Evolutionary conservation across 1,140 invertebrate species (phyloP).

Genomic region (Formica exsecta): DNA sequence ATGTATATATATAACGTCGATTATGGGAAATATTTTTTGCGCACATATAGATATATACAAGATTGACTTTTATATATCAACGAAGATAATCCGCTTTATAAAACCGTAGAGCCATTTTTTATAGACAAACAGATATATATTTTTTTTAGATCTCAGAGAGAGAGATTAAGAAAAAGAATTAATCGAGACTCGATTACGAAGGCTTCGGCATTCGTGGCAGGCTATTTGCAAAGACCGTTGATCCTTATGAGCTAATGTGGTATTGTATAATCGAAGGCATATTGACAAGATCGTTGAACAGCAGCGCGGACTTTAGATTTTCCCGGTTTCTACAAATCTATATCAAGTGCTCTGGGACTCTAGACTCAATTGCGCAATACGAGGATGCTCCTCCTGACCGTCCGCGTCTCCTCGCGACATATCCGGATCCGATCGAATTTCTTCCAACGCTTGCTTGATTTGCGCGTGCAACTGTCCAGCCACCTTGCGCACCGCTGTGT

Average conservation of each 20-base stretch:
- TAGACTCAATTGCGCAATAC: conserved; percentile 76
- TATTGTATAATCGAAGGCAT: conserved; percentile 50
- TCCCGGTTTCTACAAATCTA: conserved; percentile 15
- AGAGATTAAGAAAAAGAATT: neutral
- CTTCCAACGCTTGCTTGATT: conserved; percentile 76
- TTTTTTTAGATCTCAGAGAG: neutral
- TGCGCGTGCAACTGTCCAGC: conserved; percentile 80
- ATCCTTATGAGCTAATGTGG: conserved; percentile 8
- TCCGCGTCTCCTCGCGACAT: conserved; percentile 58
- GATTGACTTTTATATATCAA: conserved; percentile 41
- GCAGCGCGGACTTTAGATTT: conserved; percentile 3
- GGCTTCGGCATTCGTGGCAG: conserved; percentile 25
- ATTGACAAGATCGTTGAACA: conserved; percentile 46
- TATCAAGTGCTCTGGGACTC: conserved; percentile 76
- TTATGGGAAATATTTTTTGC: conserved; percentile 21
- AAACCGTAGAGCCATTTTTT: conserved; percentile 10
- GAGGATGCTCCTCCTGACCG: conserved; percentile 56
- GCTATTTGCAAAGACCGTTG: conserved; percentile 14
- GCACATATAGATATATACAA: conserved; percentile 8
- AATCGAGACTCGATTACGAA: conserved; percentile 14
- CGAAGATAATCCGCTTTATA: neutral
- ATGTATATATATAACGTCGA: conserved; percentile 4
- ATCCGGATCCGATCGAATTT: conserved; percentile 71
- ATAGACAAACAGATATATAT: conserved; percentile 6
- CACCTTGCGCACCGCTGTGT: conserved; percentile 79